Base-by-base conservation (phyloP, 2,888 invertebrate species). In the Adela reaumurella region DNA sequence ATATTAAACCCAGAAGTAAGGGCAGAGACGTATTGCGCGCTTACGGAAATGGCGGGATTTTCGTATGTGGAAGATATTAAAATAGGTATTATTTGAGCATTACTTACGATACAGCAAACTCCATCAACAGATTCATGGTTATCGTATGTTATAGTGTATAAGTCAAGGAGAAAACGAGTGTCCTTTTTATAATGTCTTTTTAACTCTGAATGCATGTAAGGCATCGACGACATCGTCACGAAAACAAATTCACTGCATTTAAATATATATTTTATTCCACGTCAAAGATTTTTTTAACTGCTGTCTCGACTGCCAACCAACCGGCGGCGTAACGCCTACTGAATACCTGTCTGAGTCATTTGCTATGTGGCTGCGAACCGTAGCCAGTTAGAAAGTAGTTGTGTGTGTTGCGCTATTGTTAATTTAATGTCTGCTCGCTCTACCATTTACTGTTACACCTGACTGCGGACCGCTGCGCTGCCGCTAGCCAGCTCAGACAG, bases 101-200 rank as follows among this genome's bases (percentile, higher is more conserved):
- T 44, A 84, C 84, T 84, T 78, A 85, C 85, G 57, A 81, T 72
- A 65, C 86, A 83, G 62, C 85, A 86, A 58, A 88, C 76, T 60
- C 86, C 86, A 63, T 89, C 88, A 56, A 89, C 79, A 46, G 86
- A 87, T 69, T 92, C 91, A 60, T 89, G 86, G 62, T 89, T 88
- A 67, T 90, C 90, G 65, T 92, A 92, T 47, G 92, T 92, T 59
- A 93, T 83, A 46, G 92, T 92, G 63, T 92, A 92, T 54, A 93
- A 82, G 78, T 92, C 92, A 62, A 87, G 79, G 52, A 92, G 83
- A 72, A 90, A 92, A 58, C 90, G 79, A 45, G 90, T 90, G 64
- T 92, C 92, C 73, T 92, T 92, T 74, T 92, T 92, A 67, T 92
- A 92, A 72, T 92, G 91, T 61, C 90, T 83, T 68, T 86, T 78